Percentiles rank a stretch among this genome's conserved stretches.
Conservation (phyloP, 2,888 invertebrate species). For the Agrotis puta region DNA sequence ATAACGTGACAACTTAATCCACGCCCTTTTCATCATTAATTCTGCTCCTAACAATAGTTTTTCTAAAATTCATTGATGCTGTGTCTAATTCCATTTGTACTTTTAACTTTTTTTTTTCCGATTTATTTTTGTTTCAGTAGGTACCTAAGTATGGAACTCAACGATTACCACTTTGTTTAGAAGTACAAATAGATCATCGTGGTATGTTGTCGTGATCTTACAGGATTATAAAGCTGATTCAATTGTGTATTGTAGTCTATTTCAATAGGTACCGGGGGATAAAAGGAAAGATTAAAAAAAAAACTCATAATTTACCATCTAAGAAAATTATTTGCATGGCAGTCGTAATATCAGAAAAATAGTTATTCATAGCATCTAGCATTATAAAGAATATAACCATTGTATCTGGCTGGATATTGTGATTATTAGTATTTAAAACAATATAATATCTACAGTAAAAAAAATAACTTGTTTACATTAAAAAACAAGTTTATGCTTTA, state of each 20-base stretch:
- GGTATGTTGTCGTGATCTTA: not conserved
- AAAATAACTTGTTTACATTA: slow-evolving; percentile 3
- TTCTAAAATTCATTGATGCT: not conserved
- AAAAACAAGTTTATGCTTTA: not conserved
- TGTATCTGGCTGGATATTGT: not conserved
- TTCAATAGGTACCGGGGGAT: not conserved
- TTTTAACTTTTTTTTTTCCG: too few relatives aligned
- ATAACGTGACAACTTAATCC: slow-evolving; percentile 18
- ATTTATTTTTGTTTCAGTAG: too few relatives aligned
- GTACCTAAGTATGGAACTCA: too few relatives aligned
- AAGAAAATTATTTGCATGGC: not conserved
- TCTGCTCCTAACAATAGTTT: not conserved
- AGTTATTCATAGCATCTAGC: slow-evolving; percentile 1
- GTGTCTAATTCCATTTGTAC: too few relatives aligned
- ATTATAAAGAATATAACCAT: not conserved
- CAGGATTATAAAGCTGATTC: not conserved
- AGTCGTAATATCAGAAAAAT: not conserved
- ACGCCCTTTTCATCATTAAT: not conserved
- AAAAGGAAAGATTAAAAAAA: too few relatives aligned
- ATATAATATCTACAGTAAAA: not conserved
- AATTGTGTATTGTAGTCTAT: not conserved
- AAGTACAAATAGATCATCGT: not conserved
- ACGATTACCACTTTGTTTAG: too few relatives aligned
- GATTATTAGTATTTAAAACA: too few relatives aligned
- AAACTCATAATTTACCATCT: not conserved